Base-by-base conservation (phyloP, 2,888 invertebrate species). In the Ennomos erosarius region DNA sequence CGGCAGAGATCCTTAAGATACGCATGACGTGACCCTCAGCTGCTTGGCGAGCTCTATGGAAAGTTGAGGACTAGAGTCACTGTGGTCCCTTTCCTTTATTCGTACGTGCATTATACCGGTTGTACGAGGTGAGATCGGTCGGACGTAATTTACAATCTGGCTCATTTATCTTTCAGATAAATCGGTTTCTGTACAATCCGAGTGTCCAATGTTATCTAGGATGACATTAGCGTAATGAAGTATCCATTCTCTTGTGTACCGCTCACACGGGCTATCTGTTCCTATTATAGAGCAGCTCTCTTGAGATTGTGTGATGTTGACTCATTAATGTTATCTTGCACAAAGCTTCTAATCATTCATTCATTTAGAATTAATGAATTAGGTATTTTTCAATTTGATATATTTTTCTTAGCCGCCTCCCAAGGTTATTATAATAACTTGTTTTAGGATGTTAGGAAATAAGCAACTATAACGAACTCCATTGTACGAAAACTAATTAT, bases 191-290 rank as follows among this genome's bases (percentile, higher is more conserved):
- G 49, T 42, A 39, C 36, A 42, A 45, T 57, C 52, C 12, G 13
- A 33, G 10, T 46, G 50, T 46, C 43, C 39, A 62, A 59, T 64
- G 50, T 38, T 44, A 64, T 65, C 59, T 65, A 52, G 33, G 10
- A 55, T 16, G 61, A 50, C 61, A 54, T 67, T 62, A 63, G 40
- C 55, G 55, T 65, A 63, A 65, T 65, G 59, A 63, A 65, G 52
- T 65, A 59, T 42, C 48, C 58, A 58, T 59, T 61, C 58, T 61
- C 57, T 53, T 26, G 26, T 6, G 26, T 26, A 26, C 26, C 26
- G 26, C 47, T 53, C 50, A 49, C 39, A 38, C 45, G 47, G 46
- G 39, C 13, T 61, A 61, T 67, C 62, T 60, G 62, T 58, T 63
- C 45, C 13, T 49, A 26, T 55, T 44, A 56, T 54, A 54, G 42